Conservation (phyloP, 2,888 invertebrate species). For the Magallana nippona region DNA sequence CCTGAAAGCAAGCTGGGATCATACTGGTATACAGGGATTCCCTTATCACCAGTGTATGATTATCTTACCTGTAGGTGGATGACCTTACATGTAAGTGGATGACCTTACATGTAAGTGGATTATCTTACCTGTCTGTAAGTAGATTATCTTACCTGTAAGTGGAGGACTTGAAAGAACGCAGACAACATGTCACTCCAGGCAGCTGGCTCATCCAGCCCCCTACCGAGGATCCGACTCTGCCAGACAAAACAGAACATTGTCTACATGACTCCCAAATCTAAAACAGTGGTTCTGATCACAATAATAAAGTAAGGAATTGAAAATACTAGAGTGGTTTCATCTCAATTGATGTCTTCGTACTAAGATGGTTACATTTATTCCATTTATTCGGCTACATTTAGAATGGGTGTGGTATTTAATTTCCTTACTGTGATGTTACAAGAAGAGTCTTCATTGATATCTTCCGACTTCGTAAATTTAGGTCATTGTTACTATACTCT, state of each 20-base stretch:
- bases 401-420: neutral
- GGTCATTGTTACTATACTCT: neutral
- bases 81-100: neutral
- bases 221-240: neutral
- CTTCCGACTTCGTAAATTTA: neutral
- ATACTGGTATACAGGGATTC: too few species aligned
- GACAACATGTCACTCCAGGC: constrained; percentile 2
- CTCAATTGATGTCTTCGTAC: too few species aligned
- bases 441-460: neutral
- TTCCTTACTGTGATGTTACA: constrained; percentile 10
- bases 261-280: neutral
- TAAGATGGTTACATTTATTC: too few species aligned
- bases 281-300: too few species aligned
- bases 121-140: neutral
- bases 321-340: too few species aligned
- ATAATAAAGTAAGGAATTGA: too few species aligned
- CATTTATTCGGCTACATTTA: too few species aligned
- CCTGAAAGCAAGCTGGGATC: too few species aligned
- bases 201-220: neutral
- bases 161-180: neutral
- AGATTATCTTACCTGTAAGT: neutral
- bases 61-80: neutral
- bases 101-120: too few species aligned
- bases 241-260: neutral
- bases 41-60: too few species aligned